phyloP scores from a whole-genome alignment of 2,888 invertebrate genomes.

The Adineta ricciae region DNA sequence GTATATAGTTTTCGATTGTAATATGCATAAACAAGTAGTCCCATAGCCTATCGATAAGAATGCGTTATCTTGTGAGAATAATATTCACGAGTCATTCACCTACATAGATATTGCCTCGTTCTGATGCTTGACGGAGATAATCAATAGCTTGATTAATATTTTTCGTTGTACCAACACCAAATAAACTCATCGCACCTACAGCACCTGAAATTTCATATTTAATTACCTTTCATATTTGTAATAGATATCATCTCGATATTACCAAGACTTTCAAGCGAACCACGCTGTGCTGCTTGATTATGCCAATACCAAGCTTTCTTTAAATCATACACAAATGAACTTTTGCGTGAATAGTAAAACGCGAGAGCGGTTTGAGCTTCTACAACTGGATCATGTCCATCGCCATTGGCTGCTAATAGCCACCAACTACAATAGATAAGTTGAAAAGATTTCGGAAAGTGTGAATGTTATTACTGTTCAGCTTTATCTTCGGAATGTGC shows the following conservation, averaged over 20 bases:
- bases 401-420: constrained; percentile 47
- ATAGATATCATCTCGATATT: background rate
- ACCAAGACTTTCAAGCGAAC: constrained; percentile 50
- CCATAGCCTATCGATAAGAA: constrained; percentile 38
- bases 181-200: constrained; percentile 48
- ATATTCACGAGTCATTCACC: background rate
- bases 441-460: too few relatives aligned
- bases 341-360: constrained; percentile 44
- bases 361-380: constrained; percentile 48
- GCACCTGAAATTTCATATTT: constrained; percentile 40
- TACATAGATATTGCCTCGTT: constrained; percentile 49
- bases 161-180: constrained; percentile 43
- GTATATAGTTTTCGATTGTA: constrained; percentile 47
- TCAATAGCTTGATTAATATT: constrained; percentile 43
- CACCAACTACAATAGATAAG: constrained; percentile 31
- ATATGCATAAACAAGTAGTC: constrained; percentile 46
- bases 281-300: constrained; percentile 49
- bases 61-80: background rate
- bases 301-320: constrained; percentile 50
- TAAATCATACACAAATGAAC: constrained; percentile 38
- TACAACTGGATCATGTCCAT: constrained; percentile 45
- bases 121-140: constrained; percentile 45
- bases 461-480: constrained; percentile 40
- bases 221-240: too few relatives aligned
- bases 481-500: constrained; percentile 45